Base-by-base conservation (phyloP, 2,113 vertebrate genomes). In the Holacanthus passer region DNA sequence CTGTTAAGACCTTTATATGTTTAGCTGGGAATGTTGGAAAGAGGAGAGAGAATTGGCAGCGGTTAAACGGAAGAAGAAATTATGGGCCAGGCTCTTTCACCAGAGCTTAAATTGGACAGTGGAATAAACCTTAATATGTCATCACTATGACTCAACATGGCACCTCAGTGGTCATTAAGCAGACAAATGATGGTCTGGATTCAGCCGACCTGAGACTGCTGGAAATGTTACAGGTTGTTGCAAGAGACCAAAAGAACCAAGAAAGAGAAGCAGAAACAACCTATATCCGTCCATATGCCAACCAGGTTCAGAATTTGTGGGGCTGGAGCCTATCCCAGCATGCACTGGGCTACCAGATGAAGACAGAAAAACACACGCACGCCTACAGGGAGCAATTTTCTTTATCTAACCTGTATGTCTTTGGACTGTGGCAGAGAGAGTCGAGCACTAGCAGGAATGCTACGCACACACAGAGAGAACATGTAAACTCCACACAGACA, bases 41-140 rank as follows among this genome's bases (percentile, higher is more conserved):
- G 10, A 43, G 9, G 37, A 70, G 16, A 4, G 3, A 39, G 56
- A 56, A 59, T 29, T 7, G 55, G 71, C 45, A 65, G 39, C 41
- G 31, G 73, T 47, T 85, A 24, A 74, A 55, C 16, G 7, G 62
- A 78, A 48, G 43, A 77, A 65, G 32, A 50, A 82, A 84, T 73
- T 27, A 81, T 77, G 52, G 60, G 53, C 52, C 58, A 63, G 16
- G 39, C 45, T 70, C 72, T 80, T 83, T 63, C 73, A 59, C 59
- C 76, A 53, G 60, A 37, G 35, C 63, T 82, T 79, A 88, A 88
- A 89, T 84, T 86, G 85, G 83, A 85, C 82, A 81, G 73, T 41
- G 43, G 63, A 75, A 88, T 80, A 84, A 84, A 87, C 62, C 55
- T 78, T 86, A 81, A 90, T 90, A 91, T 82, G 83, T 89, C 85